Percentiles rank a stretch among this genome's conserved stretches.
Conservation (phyloP, 2,797 vertebrate species). For the Nannoperca australis region DNA sequence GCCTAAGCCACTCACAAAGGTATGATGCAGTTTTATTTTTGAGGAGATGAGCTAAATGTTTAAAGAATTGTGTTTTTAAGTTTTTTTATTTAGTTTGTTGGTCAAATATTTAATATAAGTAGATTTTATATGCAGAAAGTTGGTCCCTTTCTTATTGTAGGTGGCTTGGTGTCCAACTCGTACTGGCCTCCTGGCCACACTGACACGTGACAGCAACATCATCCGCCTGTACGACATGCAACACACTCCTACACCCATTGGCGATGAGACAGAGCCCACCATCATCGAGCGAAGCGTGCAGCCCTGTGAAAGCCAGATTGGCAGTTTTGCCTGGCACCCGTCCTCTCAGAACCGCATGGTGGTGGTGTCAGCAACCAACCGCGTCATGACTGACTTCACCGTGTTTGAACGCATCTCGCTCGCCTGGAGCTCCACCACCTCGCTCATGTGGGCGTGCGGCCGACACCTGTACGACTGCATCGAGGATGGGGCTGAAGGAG, state of each 20-base stretch:
- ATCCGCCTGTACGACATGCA: slow-evolving; percentile 99
- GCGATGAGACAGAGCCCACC: slow-evolving; percentile 97
- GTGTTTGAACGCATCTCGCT: slow-evolving; percentile 98
- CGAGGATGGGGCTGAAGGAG: slow-evolving; percentile 89
- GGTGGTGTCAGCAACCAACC: slow-evolving; percentile 92
- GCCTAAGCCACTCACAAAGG: slow-evolving; percentile 95
- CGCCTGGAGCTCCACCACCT: slow-evolving; percentile 96
- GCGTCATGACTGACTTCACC: slow-evolving; percentile 97
- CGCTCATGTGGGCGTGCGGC: slow-evolving; percentile 98
- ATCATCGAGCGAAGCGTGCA: slow-evolving; percentile 99
- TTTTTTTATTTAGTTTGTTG: not conserved
- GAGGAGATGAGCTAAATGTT: not conserved
- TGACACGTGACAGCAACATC: slow-evolving; percentile 96
- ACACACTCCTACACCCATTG: slow-evolving; percentile 95
- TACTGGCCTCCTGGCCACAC: slow-evolving; percentile 93
- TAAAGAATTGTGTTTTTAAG: not conserved
- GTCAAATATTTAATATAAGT: not conserved
- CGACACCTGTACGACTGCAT: slow-evolving; percentile 94
- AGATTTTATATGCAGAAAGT: not conserved
- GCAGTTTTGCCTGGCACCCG: slow-evolving; percentile 98
- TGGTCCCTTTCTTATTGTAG: slow-evolving; percentile 37
- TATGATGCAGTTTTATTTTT: slow-evolving; percentile 28
- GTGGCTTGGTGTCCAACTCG: slow-evolving; percentile 98
- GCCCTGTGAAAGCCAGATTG: slow-evolving; percentile 93
- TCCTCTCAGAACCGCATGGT: slow-evolving; percentile 98